phyloP scores from a whole-genome alignment of 2,113 vertebrate species.

The Phylloscopus trochiloides region DNA sequence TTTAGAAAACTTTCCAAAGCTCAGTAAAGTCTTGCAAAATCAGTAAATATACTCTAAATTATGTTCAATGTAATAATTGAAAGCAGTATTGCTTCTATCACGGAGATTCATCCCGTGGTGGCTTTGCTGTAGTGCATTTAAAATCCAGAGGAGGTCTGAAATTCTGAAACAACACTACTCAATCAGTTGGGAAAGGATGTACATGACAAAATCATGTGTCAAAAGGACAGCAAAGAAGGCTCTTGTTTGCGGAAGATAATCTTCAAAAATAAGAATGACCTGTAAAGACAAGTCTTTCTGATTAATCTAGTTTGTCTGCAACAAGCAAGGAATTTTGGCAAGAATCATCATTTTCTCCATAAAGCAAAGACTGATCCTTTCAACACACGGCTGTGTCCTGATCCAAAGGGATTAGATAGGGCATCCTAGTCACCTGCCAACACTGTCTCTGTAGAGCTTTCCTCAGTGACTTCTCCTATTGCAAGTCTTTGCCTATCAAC shows the following conservation, averaged over 20 bases:
- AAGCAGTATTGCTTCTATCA: background rate
- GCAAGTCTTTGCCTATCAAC: background rate
- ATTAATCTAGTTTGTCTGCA: background rate
- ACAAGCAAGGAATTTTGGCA: background rate
- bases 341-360: background rate
- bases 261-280: background rate
- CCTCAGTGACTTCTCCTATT: background rate
- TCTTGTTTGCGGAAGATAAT: background rate
- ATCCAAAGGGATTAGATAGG: background rate
- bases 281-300: background rate
- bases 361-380: background rate
- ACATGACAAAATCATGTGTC: background rate
- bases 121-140: background rate
- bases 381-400: background rate
- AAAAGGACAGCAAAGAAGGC: background rate
- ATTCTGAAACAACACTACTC: background rate
- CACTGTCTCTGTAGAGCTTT: background rate
- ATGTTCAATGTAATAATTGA: background rate
- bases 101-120: background rate
- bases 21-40: background rate
- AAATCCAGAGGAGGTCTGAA: background rate
- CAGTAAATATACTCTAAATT: background rate
- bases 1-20: background rate
- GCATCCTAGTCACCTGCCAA: background rate
- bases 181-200: background rate